Evolutionary conservation across 2,888 invertebrate species (phyloP).

Genomic region (Pseudococcus viburni): DNA sequence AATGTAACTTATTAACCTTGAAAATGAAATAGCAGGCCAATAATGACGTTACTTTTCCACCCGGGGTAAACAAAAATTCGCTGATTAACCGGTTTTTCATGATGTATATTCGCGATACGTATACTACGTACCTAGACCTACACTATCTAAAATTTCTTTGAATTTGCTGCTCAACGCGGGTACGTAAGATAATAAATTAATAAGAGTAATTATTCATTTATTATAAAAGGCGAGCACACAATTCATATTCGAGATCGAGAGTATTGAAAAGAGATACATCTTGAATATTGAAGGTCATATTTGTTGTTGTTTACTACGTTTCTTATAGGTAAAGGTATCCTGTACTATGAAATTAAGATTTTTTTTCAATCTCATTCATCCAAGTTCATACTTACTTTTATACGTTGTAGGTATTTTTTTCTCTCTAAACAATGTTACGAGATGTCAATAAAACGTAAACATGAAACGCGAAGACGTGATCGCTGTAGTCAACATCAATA

Average conservation of each 20-base stretch:
- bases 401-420: neutral
- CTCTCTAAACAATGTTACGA: neutral
- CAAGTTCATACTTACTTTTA: neutral
- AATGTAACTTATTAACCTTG: constrained; percentile 1
- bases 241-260: neutral
- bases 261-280: constrained; percentile 4
- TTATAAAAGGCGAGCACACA: neutral
- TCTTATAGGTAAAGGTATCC: neutral
- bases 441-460: constrained; percentile 36
- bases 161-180: neutral
- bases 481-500: neutral
- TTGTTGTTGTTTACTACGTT: constrained; percentile 19
- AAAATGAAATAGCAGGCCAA: constrained; percentile 18
- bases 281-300: constrained; percentile 13
- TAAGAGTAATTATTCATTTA: constrained; percentile 14
- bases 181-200: neutral
- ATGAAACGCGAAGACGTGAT: neutral
- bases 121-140: neutral
- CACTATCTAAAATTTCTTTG: constrained; percentile 13
- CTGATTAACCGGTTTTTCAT: neutral
- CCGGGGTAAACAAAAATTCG: constrained; percentile 5
- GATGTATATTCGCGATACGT: neutral
- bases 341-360: constrained; percentile 9
- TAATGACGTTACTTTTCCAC: constrained; percentile 32
- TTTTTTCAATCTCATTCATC: neutral